These are phyloP conservation scores for Phenacoccus solenopsis DNA, from an alignment of 1,140 invertebrate species.

Conservation along the genomic window DNA sequence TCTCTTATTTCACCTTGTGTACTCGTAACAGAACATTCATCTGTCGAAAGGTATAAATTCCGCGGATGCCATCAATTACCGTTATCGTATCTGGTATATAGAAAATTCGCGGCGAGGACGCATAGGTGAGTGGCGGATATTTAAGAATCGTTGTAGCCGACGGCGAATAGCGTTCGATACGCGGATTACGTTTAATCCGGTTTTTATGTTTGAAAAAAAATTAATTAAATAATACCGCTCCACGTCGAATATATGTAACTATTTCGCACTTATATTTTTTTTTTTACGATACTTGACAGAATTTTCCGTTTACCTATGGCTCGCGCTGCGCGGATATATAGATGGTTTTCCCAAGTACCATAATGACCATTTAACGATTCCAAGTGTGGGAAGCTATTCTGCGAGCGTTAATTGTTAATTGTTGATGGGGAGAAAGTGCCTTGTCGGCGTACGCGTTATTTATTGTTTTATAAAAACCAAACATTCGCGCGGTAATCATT, in stretches of 20 bases:
- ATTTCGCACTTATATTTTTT: not conserved
- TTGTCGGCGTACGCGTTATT: not conserved
- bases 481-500: not conserved
- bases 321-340: not conserved
- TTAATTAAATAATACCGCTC: not conserved
- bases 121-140: conserved; percentile 1
- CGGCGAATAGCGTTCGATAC: not conserved
- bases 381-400: not conserved
- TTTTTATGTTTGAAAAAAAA: not conserved
- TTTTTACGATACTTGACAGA: no score
- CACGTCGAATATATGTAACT: not conserved
- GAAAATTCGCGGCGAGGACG: not conserved
- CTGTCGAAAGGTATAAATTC: conserved; percentile 1
- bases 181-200: conserved; percentile 1
- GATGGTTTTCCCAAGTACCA: not conserved
- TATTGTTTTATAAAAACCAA: not conserved
- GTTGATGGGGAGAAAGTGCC: not conserved
- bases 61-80: not conserved
- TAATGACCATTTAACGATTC: conserved; percentile 1
- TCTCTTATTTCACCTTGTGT: not conserved
- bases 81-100: not conserved
- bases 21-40: not conserved
- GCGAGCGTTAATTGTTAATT: not conserved
- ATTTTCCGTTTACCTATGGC: no score
- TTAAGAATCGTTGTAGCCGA: not conserved